Evolutionary conservation across 2,113 vertebrate genomes (phyloP), one percentile per base, ranked within the genome.

Genomic region (Melierax canorus): DNA sequence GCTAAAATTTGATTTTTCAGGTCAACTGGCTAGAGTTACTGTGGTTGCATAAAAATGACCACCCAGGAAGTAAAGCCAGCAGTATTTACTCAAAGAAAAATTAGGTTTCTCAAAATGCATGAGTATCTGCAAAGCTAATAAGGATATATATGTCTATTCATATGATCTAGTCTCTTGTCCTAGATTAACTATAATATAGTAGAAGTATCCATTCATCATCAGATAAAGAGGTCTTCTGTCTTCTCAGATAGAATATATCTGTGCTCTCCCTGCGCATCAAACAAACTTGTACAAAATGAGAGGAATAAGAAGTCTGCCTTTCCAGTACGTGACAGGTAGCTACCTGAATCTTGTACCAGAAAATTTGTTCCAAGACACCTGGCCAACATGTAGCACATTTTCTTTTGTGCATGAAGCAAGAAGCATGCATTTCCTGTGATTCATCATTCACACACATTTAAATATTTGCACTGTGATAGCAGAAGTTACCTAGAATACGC

Each of bases 361-460:
- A 12, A 8, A 36, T 7, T 7, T 24, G 4, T 20, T 46, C 18
- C 3, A 15, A 68, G 14, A 17, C 78, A 64, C 20, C 51, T 93
- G 56, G 34, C 60, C 48, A 68, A 15, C 43, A 60, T 0, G 0
- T 3, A 66, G 36, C 22, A 60, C 18, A 0, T 46, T 72, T 53
- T 29, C 23, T 29, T 45, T 12, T 45, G 6, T 13, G 13, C 3
- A 1, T 5, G 2, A 87, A 36, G 50, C 26, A 41, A 32, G 32
- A 12, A 55, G 20, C 9, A 22, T 1, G 10, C 59, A 38, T 38
- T 41, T 92, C 76, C 94, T 68, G 56, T 87, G 88, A 96, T 5
- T 86, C 92, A 76, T 21, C 75, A 20, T 30, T 36, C 64, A 20
- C 3, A 0, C 5, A 71, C 17, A 16, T 16, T 29, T 32, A 69